phyloP scores from a whole-genome alignment of 2,797 vertebrate species.

The Decapterus maruadsi region DNA sequence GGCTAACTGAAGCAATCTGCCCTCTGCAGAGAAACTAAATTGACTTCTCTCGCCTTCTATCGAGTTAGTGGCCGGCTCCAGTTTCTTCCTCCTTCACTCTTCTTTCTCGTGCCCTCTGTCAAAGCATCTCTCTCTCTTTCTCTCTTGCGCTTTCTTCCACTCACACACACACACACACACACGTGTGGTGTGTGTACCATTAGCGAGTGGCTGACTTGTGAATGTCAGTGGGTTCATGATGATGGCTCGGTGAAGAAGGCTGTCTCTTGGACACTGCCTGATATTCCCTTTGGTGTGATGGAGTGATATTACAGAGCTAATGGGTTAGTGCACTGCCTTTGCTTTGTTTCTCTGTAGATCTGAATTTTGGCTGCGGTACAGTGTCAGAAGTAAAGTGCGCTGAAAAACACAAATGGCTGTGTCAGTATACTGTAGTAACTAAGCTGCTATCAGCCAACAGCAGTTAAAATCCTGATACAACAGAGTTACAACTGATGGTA shows the following conservation, averaged over 20 bases:
- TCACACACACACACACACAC: slow-evolving; percentile 6
- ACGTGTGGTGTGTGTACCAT: slow-evolving; percentile 27
- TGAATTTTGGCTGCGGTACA: slow-evolving; percentile 42
- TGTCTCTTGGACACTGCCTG: slow-evolving; percentile 56
- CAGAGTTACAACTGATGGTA: slow-evolving; percentile 9
- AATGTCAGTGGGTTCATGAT: slow-evolving; percentile 71
- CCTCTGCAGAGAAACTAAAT: slow-evolving; percentile 81
- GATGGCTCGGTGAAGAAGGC: slow-evolving; percentile 61
- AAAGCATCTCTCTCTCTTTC: slow-evolving; percentile 17
- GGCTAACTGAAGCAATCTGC: slow-evolving; percentile 76
- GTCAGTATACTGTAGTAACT: slow-evolving; percentile 25
- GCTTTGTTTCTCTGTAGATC: slow-evolving; percentile 54
- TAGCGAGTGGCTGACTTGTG: slow-evolving; percentile 64
- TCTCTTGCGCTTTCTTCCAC: slow-evolving; percentile 14
- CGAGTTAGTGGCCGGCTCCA: slow-evolving; percentile 78
- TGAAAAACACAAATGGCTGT: slow-evolving; percentile 39
- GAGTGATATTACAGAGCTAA: slow-evolving; percentile 75
- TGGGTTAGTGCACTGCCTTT: slow-evolving; percentile 54
- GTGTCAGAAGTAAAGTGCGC: slow-evolving; percentile 50
- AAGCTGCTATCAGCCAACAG: slow-evolving; percentile 9
- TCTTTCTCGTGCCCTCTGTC: slow-evolving; percentile 67
- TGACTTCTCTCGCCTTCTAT: slow-evolving; percentile 81
- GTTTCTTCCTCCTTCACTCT: slow-evolving; percentile 77
- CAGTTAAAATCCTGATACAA: slow-evolving; percentile 32
- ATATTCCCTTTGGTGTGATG: slow-evolving; percentile 70